A percentile compares a stretch with the other conserved stretches of the same genome.
phyloP scores from a whole-genome alignment of 1,140 invertebrate species.

The Periplaneta americana region DNA sequence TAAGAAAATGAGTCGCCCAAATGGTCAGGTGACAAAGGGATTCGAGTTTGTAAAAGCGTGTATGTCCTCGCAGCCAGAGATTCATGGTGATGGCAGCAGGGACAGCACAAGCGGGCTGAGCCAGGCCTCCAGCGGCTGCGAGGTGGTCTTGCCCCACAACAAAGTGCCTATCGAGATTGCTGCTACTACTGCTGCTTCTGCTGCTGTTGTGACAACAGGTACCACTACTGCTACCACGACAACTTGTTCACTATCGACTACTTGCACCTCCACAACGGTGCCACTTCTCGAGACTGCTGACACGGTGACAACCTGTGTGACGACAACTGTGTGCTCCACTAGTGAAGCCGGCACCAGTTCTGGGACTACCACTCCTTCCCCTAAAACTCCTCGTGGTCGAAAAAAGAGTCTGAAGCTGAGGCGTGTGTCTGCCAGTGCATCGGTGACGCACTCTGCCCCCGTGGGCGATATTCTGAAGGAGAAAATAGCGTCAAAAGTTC shows the following conservation, averaged over 20 bases:
- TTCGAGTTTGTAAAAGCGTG: background rate
- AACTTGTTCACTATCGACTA: background rate
- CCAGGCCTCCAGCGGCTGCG: background rate
- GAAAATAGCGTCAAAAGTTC: slow-evolving; percentile 54
- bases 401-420: background rate
- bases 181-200: background rate
- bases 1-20: slow-evolving; percentile 8
- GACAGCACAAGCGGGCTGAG: slow-evolving; percentile 23
- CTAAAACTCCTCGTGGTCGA: background rate
- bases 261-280: background rate
- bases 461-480: slow-evolving; percentile 54
- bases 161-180: slow-evolving; percentile 13
- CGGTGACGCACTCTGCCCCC: slow-evolving; percentile 34
- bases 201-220: background rate
- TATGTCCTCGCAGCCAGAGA: slow-evolving; percentile 8
- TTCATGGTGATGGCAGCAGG: slow-evolving; percentile 19
- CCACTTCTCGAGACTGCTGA: no score
- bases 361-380: background rate
- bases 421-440: slow-evolving; percentile 10
- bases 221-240: background rate
- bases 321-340: background rate
- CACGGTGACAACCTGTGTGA: background rate
- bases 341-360: background rate
- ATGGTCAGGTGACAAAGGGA: slow-evolving; percentile 3
- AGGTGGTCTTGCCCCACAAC: background rate